Evolutionary conservation across 2,797 vertebrate genomes (phyloP), one percentile per base, ranked within the genome.

Genomic region (Craterocephalus amniculus): DNA sequence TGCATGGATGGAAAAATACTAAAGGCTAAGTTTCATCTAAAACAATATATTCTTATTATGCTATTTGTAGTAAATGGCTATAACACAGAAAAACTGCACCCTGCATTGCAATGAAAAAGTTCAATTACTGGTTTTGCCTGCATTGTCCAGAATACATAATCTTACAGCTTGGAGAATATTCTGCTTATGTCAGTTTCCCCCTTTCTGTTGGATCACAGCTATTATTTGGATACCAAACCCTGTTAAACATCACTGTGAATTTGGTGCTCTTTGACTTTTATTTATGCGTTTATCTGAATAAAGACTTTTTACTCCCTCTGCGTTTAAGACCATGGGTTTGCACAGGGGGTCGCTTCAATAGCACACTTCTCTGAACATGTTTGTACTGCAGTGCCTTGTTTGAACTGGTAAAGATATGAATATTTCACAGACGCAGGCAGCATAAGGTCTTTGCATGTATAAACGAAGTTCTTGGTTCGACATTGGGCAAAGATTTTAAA

Each of bases 161-260:
- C 22, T 70, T 59, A 40, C 55, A 63, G 61, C 26, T 24, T 38
- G 34, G 11, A 67, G n/a, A 79, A 59, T 34, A 13, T 16, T 58
- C 34, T 35, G 59, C 31, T 45, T 38, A 67, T 66, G 31, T 35
- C 22, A 43, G 70, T 54, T 74, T 74, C 72, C 7, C 65, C 29
- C 29, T 38, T 81, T 58, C 10, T 43, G 31, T 78, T 67, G 65
- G 43, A 70, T 74, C 70, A 49, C 35, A 77, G 69, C 54, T 74
- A 65, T 77, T 65, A 82, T 83, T 75, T 88, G 78, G 86, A 82
- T 78, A 86, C 75, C 65, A 73, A 77, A 86, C 83, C 77, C 86
- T 84, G 60, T 61, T 76, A 83, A 56, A 85, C 84, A 88, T 91
- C 92, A 94, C 93, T 94, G 94, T 94, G 92, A 95, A 91, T 86